Evolutionary conservation across 1,140 invertebrate genomes (phyloP), one percentile per base, ranked within the genome.

Genomic region (Aethina tumida): DNA sequence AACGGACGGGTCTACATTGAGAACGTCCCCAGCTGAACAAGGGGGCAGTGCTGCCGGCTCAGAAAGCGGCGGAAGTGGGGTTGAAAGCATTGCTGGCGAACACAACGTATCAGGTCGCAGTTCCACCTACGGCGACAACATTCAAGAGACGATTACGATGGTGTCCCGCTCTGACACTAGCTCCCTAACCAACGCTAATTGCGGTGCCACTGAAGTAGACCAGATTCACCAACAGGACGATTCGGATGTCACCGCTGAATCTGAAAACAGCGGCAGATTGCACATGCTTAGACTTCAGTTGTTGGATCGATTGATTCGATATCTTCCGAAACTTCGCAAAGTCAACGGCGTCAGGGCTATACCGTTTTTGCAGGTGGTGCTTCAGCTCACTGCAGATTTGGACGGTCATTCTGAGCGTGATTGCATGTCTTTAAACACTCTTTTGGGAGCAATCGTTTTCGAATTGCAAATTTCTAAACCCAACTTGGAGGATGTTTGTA

Each of bases 321-420:
- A 74, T 46, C 50, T 88, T 35, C 74, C 77, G 0, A 66, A 70
- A 21, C 63, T 84, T 14, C 64, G 70, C 32, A 64, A 71, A 35
- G 65, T 73, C 31, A 70, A 72, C 19, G 93, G 93, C 6, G 77
- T 90, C 2, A 68, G 86, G 37, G 78, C 85, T 7, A 90, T 97
- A 60, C 92, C 93, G 1, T 86, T 86, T 43, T 79, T 94, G 66
- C 87, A 91, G 70, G 84, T 91, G 3, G 66, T 96, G 3, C 66
- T 95, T 4, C 92, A 95, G 79, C 66, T 97, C 17, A 88, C 89
- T 3, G 79, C 81, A 26, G 91, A 96, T 63, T 68, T 96, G 5
- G 89, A 94, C 62, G 80, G 80, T 3, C 77, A 78, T 52, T 77
- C 82, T 8, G 87, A 91, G 46, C 73, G 77, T 27, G 89, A 94